A percentile compares a stretch with the other conserved stretches of the same genome.
phyloP scores from a whole-genome alignment of 2,113 vertebrate genomes.

The Martes martes region DNA sequence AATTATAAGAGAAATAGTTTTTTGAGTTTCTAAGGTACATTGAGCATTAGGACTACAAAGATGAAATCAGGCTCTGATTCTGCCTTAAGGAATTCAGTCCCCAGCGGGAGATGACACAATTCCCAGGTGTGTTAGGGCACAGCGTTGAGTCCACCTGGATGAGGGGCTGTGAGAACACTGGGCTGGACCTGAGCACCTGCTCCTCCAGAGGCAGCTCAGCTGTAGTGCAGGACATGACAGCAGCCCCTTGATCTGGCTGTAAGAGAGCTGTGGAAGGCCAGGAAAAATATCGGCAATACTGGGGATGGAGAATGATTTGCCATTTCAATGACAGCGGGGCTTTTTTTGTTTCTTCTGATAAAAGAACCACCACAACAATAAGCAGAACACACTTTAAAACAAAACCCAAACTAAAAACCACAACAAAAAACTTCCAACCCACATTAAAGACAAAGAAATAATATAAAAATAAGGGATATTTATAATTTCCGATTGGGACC shows the following conservation, averaged over 20 bases:
- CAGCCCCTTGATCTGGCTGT: too few relatives aligned
- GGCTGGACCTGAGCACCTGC: neutral
- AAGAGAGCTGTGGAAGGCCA: neutral
- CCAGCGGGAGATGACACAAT: neutral
- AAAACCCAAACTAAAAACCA: neutral
- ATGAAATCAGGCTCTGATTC: neutral
- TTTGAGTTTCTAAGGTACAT: neutral
- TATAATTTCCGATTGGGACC: neutral
- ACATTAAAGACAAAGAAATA: neutral
- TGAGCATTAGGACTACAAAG: neutral
- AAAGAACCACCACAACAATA: neutral
- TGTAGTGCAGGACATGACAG: neutral
- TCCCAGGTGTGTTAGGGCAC: too few relatives aligned
- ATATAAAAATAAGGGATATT: neutral
- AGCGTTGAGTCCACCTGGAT: rapidly evolving
- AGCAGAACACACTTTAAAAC: neutral
- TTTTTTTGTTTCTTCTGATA: neutral
- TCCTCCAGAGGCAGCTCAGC: neutral
- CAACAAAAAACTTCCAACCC: neutral
- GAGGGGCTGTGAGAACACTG: rapidly evolving
- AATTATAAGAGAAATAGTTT: neutral
- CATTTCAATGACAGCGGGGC: neutral
- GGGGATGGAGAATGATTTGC: neutral
- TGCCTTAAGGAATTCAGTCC: neutral
- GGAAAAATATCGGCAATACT: rapidly evolving